Base-by-base conservation (phyloP, 2,888 invertebrate genomes). In the Stomorhina lunata region DNA sequence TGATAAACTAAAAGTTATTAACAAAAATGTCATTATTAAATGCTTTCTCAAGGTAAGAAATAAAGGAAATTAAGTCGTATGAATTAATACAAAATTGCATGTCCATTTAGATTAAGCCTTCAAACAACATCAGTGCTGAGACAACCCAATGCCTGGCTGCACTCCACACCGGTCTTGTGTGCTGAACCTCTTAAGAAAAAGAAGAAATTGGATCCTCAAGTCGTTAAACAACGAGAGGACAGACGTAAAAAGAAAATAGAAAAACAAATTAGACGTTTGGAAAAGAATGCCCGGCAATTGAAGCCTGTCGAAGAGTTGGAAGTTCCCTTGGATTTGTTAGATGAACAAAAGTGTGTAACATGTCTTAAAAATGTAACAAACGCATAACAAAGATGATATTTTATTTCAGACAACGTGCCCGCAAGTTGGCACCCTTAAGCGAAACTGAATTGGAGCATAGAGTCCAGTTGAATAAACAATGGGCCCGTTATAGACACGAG, bases 281-380 rank as follows among this genome's bases (percentile, higher is more conserved):
- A 97, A 89, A 97, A 95, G 89, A 94, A 94, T 92, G 94, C 96
- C 0, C 92, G 94, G 34, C 96, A 97, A 88, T 90, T 97, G 61
- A 99, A 99, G 90, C 98, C 99, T 0, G 93, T 99, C 48, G 95
- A 95, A 73, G 99, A 99, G 92, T 90, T 95, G 84, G 96, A 98
- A 90, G 92, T 95, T 7, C 94, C 96, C 0, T 86, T 94, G 20
- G 92, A 93, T 75, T 88, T 97, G 2, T 81, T 89, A 27, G 88
- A 89, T 69, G 85, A 88, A 27, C 88, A 87, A 45, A 84, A 81
- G 89, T 89, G 72, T 80, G 86, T 76, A 20, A n/a, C n/a, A n/a
- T n/a, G n/a, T n/a, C n/a, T n/a, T n/a, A n/a, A 4, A 71, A 3
- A 5, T 1, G 22, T n/a, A 27, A 32, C 5, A 2, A 22, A 40